Base-by-base conservation (phyloP, 2,888 invertebrate species). In the Epsilonema sp. region DNA sequence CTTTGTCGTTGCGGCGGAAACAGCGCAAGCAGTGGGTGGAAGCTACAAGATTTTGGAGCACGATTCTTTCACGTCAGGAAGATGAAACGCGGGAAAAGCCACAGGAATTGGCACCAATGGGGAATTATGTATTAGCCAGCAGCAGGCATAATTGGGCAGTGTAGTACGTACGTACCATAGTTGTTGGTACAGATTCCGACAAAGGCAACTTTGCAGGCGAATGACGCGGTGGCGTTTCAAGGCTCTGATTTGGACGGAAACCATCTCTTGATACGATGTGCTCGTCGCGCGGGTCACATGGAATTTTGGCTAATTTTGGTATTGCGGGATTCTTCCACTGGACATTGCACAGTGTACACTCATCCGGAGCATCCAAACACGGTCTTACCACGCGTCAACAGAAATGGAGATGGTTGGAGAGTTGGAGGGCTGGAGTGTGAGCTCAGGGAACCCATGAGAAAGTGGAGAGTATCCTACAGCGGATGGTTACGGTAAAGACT, bases 171-270 rank as follows among this genome's bases (percentile, higher is more conserved):
- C n/a, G n/a, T n/a, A n/a, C n/a, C n/a, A n/a, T n/a, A n/a, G n/a
- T n/a, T n/a, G n/a, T n/a, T n/a, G n/a, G n/a, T n/a, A n/a, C n/a
- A n/a, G n/a, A n/a, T 31, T 31, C 36, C 16, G 11, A 31, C 16
- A 13, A 31, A 11, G 16, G 36, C 16, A 13, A 16, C 16, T 16
- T 42, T 42, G 8, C 25, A 45, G 46, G 46, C 46, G 5, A 45
- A 45, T 26, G 46, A 45, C 23, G 46, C 46, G 19, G 44, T 45
- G 5, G 46, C 46, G 4, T 45, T 45, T 20, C 46, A 45, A 44
- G 46, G 41, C 5, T 22, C 46, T 4, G 46, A 45, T 24, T 19
- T n/a, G 16, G 22, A 20, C n/a, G 46, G 46, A 11, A 45, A 45
- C 43, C 46, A 45, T 44, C 16, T 45, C 41, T 24, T 45, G 24